Base-by-base conservation (phyloP, 23 tunicate species). In the Halocynthia aurantium region DNA sequence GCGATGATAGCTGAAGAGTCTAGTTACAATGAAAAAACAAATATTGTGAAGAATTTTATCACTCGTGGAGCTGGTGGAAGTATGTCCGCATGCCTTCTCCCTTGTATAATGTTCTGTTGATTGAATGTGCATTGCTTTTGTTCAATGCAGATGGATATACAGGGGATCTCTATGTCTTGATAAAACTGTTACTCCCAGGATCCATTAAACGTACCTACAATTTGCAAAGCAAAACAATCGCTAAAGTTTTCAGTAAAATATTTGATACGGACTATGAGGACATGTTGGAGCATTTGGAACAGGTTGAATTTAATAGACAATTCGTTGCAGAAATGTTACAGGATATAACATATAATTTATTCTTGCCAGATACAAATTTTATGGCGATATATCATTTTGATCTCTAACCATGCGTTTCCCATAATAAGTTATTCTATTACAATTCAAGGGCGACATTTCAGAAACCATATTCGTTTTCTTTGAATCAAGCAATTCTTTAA, bases 21-120 rank as follows among this genome's bases (percentile, higher is more conserved):
- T 31, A 92, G 98, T 70, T 92, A 92, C 57, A 92, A 92, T 69
- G 92, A 86, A 55, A 92, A 92, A 71, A 78, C 92, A n/a, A 83
- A 86, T 60, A 85, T 92, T 69, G 75, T 86, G 6, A 92, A 86
- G 74, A 63, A 22, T 6, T 92, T 86, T 67, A 51, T 86, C 10
- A 65, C 85, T 1, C 78, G 80, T 12, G 98, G 98, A 20, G 13
- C 87, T 8, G 52, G 80, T 67, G 88, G 88, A 8, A 74, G 78
- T 74, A 74, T 53, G 78, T 74, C 6, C 49, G 5, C 64, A 58
- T n/a, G 17, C 17, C 64, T 58, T 58, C 17, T 60, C 4, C 2
- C n/a, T 60, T 60, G 17, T 60, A 60, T 60, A 60, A 1, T 60
- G 17, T 15, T 60, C 4, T n/a, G 64, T 60, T 17, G 13, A 11